These are phyloP conservation scores for Penaeus vannamei DNA, from an alignment of 1,140 invertebrate genomes.

Conservation along the genomic window DNA sequence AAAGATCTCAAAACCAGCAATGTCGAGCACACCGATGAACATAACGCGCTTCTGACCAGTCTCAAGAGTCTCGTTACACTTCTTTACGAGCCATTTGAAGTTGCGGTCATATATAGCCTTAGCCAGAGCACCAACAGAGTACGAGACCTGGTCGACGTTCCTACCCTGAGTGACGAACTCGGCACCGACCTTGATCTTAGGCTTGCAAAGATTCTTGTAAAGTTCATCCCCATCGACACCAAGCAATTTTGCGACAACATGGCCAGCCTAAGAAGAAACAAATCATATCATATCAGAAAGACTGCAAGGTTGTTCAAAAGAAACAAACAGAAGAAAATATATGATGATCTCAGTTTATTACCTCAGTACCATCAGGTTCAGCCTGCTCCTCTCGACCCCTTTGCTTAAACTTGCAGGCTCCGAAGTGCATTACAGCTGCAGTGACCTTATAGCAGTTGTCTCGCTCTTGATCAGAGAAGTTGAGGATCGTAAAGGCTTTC, in stretches of 20 bases:
- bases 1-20: too few species aligned
- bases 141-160: conserved; percentile 70
- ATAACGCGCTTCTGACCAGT: too few species aligned
- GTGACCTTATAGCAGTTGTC: conserved; percentile 75
- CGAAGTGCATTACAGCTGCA: conserved; percentile 76
- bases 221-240: too few species aligned
- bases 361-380: conserved; percentile 81
- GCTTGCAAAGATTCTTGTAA: too few species aligned
- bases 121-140: conserved; percentile 73
- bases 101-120: conserved; percentile 74
- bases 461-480: conserved; percentile 76
- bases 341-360: conserved; percentile 70
- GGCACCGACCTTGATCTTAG: too few species aligned
- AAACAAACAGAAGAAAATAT: too few species aligned
- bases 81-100: conserved; percentile 75
- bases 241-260: too few species aligned
- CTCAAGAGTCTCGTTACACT: conserved; percentile 39
- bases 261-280: too few species aligned
- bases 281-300: too few species aligned
- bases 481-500: conserved; percentile 76
- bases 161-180: too few species aligned
- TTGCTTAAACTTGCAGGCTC: conserved; percentile 78
- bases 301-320: too few species aligned
- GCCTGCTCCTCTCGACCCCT: conserved; percentile 74
- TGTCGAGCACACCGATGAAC: too few species aligned